Conservation (phyloP, 2,888 invertebrate genomes). For the Zhengitettix transpicula region DNA sequence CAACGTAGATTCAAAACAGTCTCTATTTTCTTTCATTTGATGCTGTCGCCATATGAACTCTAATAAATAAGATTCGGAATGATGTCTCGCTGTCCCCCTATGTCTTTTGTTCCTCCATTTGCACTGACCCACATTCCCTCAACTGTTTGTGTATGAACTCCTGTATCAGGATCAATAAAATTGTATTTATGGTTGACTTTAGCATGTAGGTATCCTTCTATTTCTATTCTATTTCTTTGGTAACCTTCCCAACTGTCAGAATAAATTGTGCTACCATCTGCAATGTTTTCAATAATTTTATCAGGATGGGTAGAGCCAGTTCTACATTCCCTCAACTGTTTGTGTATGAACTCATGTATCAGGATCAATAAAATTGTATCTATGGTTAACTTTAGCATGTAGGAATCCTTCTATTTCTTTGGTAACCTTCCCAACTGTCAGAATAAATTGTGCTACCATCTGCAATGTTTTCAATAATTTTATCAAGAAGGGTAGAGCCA, state of each 20-base stretch:
- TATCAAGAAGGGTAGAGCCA: too few relatives aligned
- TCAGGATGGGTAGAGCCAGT: too few relatives aligned
- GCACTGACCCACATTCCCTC: conserved; percentile 1
- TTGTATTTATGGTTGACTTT: neutral
- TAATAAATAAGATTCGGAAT: conserved; percentile 1
- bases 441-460: neutral
- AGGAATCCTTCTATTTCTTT: neutral
- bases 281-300: neutral
- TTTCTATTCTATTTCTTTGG: neutral
- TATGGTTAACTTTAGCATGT: neutral
- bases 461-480: neutral
- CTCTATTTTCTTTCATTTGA: conserved; percentile 1
- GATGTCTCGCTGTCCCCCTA: conserved; percentile 1
- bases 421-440: neutral
- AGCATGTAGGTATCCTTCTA: neutral
- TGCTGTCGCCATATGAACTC: neutral
- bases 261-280: neutral
- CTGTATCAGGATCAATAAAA: too few relatives aligned
- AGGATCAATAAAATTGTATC: too few relatives aligned
- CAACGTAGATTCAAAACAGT: neutral
- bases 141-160: conserved; percentile 2
- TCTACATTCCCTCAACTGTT: too few relatives aligned
- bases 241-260: neutral
- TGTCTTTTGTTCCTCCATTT: conserved; percentile 1
- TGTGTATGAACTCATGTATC: too few relatives aligned